phyloP scores from a whole-genome alignment of 2,797 vertebrate genomes.

The Leuciscus waleckii region DNA sequence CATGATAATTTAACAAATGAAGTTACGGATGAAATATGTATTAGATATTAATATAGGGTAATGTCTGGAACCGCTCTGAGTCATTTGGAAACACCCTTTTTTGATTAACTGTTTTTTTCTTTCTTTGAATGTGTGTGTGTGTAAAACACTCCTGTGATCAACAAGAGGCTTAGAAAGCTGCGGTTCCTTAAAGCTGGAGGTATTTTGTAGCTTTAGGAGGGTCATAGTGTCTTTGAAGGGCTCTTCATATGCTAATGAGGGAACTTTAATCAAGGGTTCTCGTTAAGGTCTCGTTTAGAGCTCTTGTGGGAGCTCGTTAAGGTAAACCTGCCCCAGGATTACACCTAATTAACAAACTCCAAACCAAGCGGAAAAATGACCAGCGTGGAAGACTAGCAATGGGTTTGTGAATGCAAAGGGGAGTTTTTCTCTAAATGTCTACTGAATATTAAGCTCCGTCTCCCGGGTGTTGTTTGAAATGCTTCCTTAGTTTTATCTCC shows the following conservation, averaged over 20 bases:
- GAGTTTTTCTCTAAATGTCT: constrained; percentile 39
- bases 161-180: constrained; percentile 24
- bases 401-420: neutral
- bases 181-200: constrained; percentile 43
- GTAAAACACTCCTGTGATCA: constrained; percentile 40
- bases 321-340: constrained; percentile 56
- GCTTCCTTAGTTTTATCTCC: constrained; percentile 47
- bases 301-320: constrained; percentile 53
- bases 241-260: constrained; percentile 58
- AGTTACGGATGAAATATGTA: constrained; percentile 24
- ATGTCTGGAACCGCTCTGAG: neutral
- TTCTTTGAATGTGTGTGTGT: constrained; percentile 16
- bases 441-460: constrained; percentile 33
- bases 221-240: constrained; percentile 49
- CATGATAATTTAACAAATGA: constrained; percentile 45
- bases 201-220: constrained; percentile 50
- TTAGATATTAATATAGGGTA: constrained; percentile 21
- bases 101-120: neutral
- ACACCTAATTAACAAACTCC: constrained; percentile 57
- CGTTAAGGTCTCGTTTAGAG: constrained; percentile 55
- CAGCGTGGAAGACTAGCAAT: constrained; percentile 29
- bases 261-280: constrained; percentile 58
- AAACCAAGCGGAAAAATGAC: constrained; percentile 52
- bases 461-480: constrained; percentile 40
- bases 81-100: constrained; percentile 15